Evolutionary conservation across 2,888 invertebrate species (phyloP).

Genomic region (Microplitis manilae): DNA sequence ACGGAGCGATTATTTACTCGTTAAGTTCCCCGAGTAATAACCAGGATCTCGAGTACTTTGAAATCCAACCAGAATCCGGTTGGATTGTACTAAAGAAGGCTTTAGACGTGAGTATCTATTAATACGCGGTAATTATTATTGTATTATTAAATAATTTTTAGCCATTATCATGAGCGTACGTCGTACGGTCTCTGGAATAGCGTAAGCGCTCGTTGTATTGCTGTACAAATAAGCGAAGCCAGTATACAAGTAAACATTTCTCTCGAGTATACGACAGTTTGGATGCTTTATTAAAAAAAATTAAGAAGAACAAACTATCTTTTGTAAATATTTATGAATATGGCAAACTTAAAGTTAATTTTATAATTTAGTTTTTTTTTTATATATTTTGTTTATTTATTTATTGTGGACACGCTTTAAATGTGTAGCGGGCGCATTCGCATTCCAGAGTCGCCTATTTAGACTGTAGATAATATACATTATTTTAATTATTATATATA

Average conservation of each 20-base stretch:
- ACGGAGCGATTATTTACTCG: constrained; percentile 94
- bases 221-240: constrained; percentile 29
- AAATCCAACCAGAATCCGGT: constrained; percentile 96
- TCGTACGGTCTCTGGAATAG: constrained; percentile 52
- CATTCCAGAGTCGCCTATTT: constrained; percentile 52
- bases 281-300: constrained; percentile 11
- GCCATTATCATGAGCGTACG: constrained; percentile 48
- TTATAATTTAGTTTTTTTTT: not conserved
- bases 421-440: constrained; percentile 39
- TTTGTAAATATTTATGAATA: constrained; percentile 39
- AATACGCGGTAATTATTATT: constrained; percentile 26
- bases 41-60: constrained; percentile 90
- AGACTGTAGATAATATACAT: constrained; percentile 51
- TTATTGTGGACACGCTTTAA: constrained; percentile 38
- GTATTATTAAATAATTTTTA: constrained; percentile 48
- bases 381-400: constrained; percentile 1
- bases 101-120: constrained; percentile 89
- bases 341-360: not conserved
- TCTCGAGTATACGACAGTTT: constrained; percentile 13
- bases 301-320: not conserved
- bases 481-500: not conserved
- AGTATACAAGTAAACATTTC: not conserved
- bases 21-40: constrained; percentile 91
- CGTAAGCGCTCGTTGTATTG: constrained; percentile 37
- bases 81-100: constrained; percentile 97